A percentile compares a stretch with the other conserved stretches of the same genome.
These are phyloP conservation scores for Macrosoma leucophasiata DNA, from an alignment of 2,888 invertebrate species.

Conservation along the genomic window DNA sequence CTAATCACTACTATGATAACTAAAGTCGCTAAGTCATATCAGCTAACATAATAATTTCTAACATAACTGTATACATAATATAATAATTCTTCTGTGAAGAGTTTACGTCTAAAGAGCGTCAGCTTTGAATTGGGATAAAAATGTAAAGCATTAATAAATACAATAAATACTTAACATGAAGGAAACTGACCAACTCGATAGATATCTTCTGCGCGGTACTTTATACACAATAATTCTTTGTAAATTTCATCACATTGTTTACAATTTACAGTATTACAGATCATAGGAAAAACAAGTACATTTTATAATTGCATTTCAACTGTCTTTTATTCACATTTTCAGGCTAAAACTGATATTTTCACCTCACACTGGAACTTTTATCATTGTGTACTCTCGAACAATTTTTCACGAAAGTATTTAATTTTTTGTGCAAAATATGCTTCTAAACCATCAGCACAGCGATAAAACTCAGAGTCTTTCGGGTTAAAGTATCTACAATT, in stretches of 20 bases:
- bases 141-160: slow-evolving; percentile 62
- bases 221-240: slow-evolving; percentile 58
- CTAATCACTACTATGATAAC: slow-evolving; percentile 55
- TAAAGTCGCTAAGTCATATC: slow-evolving; percentile 61
- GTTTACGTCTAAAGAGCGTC: slow-evolving; percentile 44
- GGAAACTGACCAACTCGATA: slow-evolving; percentile 49
- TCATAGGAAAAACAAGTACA: slow-evolving; percentile 43
- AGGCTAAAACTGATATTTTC: slow-evolving; percentile 2
- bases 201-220: slow-evolving; percentile 38
- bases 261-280: slow-evolving; percentile 61
- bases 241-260: slow-evolving; percentile 60
- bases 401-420: slow-evolving; percentile 89
- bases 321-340: slow-evolving; percentile 18
- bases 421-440: slow-evolving; percentile 97
- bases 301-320: slow-evolving; percentile 25
- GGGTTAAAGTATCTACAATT: slow-evolving; percentile 99
- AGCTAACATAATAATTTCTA: slow-evolving; percentile 60
- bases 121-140: slow-evolving; percentile 47
- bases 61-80: slow-evolving; percentile 57
- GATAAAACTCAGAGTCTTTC: slow-evolving; percentile 95
- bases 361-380: slow-evolving; percentile 51
- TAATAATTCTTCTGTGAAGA: slow-evolving; percentile 45
- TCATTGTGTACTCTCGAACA: slow-evolving; percentile 79
- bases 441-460: slow-evolving; percentile 96
- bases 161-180: slow-evolving; percentile 66